Base-by-base conservation (phyloP, 2,888 invertebrate genomes). In the Apoderus coryli region DNA sequence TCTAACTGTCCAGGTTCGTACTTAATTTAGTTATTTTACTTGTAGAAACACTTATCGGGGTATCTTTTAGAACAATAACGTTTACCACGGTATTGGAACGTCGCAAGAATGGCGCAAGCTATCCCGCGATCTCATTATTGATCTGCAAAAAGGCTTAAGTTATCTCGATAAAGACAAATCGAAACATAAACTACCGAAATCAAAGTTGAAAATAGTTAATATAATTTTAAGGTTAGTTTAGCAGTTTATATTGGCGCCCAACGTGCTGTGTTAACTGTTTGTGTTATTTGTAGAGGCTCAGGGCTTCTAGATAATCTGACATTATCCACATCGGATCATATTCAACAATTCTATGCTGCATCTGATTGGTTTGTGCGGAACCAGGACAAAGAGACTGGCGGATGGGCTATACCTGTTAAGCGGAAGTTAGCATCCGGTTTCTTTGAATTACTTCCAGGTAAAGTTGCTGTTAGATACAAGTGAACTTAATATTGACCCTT, bases 341-440 rank as follows among this genome's bases (percentile, higher is more conserved):
- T 81, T 61, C 75, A 78, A 41, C 84, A 89, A 57, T 95, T 96
- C 64, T 80, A 79, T 52, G 78, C 81, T 56, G 86, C 93, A 6
- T 89, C 89, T 25, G 74, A 82, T 46, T 98, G 95, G 95, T 80
- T 96, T 54, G 75, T 86, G 24, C 63, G 66, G 14, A 70, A 80
- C 59, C 96, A 96, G 63, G 81, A 92, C 52, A 54, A 65, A 30
- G 67, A 69, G 42, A 72, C 76, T 11, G 96, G 96, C 26, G 96
- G 93, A 37, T 96, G 95, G 90, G 71, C 86, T 27, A 86, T 90
- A 52, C 82, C 84, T 29, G 92, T 90, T 27, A 54, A 51, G 33
- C 65, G 90, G 50, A 76, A 69, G 60, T 69, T 78, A 43, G 73
- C 76, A 2, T 63, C 73, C 25, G 77, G 79, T 13, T 77, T 80